Base-by-base conservation (phyloP, 2,797 vertebrate species). In the Gymnoscopelus braueri region DNA sequence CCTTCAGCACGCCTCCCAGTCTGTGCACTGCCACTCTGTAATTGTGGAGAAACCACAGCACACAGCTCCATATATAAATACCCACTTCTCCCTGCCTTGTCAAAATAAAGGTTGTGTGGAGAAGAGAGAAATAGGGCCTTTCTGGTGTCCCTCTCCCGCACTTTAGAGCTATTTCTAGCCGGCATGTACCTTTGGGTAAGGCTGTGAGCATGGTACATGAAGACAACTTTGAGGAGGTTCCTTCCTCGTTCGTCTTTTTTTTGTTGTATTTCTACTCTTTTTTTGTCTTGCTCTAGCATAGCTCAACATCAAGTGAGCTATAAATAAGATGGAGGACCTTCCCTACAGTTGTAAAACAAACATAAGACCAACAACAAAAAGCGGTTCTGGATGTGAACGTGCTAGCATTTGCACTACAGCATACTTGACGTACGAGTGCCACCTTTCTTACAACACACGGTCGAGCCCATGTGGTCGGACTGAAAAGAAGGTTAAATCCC, bases 41-140 rank as follows among this genome's bases (percentile, higher is more conserved):
- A 94, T 95, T 94, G 90, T 93, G 92, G 90, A 87, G 82, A 87
- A 89, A 90, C 94, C 93, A 86, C 93, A 94, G 91, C 91, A 93
- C 93, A 93, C 90, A 94, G 91, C 87, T 89, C 86, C 87, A 81
- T 91, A 91, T 94, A 95, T 93, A 95, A 94, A 95, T 94, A 94
- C 89, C 85, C 89, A 86, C 89, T 92, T 92, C 91, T 92, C 89
- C 90, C 87, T 90, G 88, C 89, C 90, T 91, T 93, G 93, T 94
- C 89, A 94, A 94, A 94, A 94, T 93, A 93, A 94, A 94, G 90
- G 86, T 90, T 89, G 84, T 89, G 87, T 84, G 88, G 89, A 91
- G 87, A 26, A 81, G 71, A 89, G 85, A 87, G 83, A 88, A 90
- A 88, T 71, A 84, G 68, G 65, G 71, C 71, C 78, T 85, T 91